Base-by-base conservation (phyloP, 2,888 invertebrate species). In the Trichopoda pennipes region DNA sequence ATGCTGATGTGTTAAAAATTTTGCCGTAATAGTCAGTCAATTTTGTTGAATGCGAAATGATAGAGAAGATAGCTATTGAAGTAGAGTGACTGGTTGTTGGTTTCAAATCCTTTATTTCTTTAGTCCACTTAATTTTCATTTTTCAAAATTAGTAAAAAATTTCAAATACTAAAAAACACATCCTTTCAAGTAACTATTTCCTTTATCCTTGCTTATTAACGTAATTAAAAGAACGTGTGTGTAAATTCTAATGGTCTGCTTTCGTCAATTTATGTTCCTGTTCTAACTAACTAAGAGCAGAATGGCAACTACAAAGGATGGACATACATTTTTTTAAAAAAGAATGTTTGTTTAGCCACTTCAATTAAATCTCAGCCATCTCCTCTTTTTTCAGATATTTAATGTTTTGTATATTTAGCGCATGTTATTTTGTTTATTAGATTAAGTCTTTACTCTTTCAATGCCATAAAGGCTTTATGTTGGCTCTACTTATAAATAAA, bases 291-390 rank as follows among this genome's bases (percentile, higher is more conserved):
- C 28, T 7, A 28, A 28, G 9, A 21, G 44, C n/a, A 21, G 44
- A 42, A 17, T 32, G 53, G 21, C 60, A 60, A n/a, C 7, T 21
- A 32, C 21, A 60, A 53, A 68, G 51, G 69, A 23, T 61, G 58
- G n/a, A 17, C 32, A 53, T 51, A 56, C 32, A 3, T 49, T 17
- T 10, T n/a, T 21, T n/a, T n/a, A n/a, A 35, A 17, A 64, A 60
- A 58, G 47, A 47, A 44, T 61, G 47, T 64, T 74, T 66, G 72
- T 66, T 63, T 63, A 53, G 69, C 44, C 78, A 82, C 70, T 82
- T 78, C 70, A 82, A 82, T 82, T 82, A 82, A 82, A 75, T 35
- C 32, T 56, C 64, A 44, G 3, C 47, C 49, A 28, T 42, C 12
- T 58, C 23, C 14, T 58, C 49, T n/a, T 17, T 12, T 14, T 49